Base-by-base conservation (phyloP, 2,113 vertebrate species). In the Romanogobio albipinnatus region DNA sequence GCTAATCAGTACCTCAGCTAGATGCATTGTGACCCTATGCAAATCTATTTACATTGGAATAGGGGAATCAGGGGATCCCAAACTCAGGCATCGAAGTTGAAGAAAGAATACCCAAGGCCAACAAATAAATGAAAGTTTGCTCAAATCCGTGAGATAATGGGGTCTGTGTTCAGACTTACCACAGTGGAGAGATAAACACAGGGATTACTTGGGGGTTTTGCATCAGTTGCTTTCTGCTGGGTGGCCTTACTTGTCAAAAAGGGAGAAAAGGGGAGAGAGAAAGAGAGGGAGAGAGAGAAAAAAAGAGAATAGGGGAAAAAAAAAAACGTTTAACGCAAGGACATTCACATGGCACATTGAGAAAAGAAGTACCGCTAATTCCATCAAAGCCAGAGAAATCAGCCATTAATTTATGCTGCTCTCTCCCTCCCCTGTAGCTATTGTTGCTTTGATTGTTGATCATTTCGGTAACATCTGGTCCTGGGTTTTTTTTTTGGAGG, bases 221-320 rank as follows among this genome's bases (percentile, higher is more conserved):
- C 97, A 98, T 98, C 98, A 97, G 95, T 99, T 98, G 96, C 96
- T 98, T 97, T 98, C 96, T 98, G 97, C 97, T 93, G 98, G 98
- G 98, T 99, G 98, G 97, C 97, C 97, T 96, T 91, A 94, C 96
- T 97, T 96, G 96, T 97, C 96, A 97, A 96, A 96, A 96, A 96
- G 93, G 70, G 81, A 66, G 86, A 79, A 79, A 81, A 64, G 56
- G 47, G 13, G 36, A 47, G 83, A 89, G 88, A 70, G 82, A 84
- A 62, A 93, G 91, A 89, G 36, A 68, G 79, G 33, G 68, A 49
- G 73, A 81, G 81, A 87, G 88, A 96, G 95, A 95, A 82, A 95
- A 87, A 75, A 58, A 76, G 70, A 90, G 77, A 86, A 39, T 33
- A 92, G 93, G 89, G n/a, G n/a, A n/a, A 7, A 5, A 89, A 92